A percentile compares a stretch with the other conserved stretches of the same genome.
Conservation (phyloP, 1,140 invertebrate genomes). For the Andrena cerasifolii region DNA sequence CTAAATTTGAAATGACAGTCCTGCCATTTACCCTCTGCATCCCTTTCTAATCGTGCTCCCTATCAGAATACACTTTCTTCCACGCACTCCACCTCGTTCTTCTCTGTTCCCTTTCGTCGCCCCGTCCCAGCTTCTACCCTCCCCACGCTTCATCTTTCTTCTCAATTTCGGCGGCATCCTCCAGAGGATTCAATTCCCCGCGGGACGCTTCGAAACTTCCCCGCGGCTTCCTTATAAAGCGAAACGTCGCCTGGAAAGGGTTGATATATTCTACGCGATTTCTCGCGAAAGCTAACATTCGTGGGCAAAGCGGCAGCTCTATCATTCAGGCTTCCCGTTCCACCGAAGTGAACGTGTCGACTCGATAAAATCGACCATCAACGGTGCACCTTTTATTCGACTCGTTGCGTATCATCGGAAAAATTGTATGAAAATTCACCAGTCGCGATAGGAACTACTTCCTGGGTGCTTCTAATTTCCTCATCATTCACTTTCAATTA, state of each 20-base stretch:
- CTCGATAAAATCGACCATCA: too few species aligned
- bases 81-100: background rate
- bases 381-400: too few species aligned
- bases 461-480: too few species aligned
- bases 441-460: too few species aligned
- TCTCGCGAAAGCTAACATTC: constrained; percentile 21
- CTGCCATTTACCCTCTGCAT: background rate
- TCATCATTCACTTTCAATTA: too few species aligned
- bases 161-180: constrained; percentile 43
- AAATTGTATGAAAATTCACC: too few species aligned
- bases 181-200: constrained; percentile 20
- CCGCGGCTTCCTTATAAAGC: constrained; percentile 49
- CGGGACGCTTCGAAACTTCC: constrained; percentile 10
- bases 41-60: constrained; percentile 2
- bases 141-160: constrained; percentile 34
- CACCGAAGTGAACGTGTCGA: background rate
- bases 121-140: background rate
- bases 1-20: too few species aligned
- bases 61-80: background rate
- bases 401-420: too few species aligned
- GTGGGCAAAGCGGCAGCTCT: background rate
- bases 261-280: constrained; percentile 47
- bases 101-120: background rate
- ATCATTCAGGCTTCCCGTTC: constrained; percentile 17
- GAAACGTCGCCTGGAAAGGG: constrained; percentile 35